Conservation (phyloP, 2,113 vertebrate species). For the Actinemys pallida region DNA sequence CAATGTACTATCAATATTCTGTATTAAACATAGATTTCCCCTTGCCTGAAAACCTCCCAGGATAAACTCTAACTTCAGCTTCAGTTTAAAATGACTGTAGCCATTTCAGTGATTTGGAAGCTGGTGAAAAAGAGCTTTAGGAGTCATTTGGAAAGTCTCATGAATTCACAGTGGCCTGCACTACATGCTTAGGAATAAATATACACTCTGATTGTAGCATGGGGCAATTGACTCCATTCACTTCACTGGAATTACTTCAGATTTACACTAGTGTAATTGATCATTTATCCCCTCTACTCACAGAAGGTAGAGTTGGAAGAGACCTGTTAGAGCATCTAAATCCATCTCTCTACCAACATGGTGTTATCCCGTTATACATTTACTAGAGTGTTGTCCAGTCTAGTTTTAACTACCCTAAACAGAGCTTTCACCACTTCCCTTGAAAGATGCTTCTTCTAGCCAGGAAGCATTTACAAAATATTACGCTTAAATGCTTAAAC, state of each 20-base stretch:
- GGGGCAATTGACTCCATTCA: background rate
- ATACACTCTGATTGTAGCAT: background rate
- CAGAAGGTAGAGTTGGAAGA: background rate
- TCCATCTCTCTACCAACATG: background rate
- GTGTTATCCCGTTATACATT: background rate
- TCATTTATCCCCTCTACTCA: background rate
- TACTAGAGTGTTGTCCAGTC: background rate
- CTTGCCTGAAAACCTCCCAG: background rate
- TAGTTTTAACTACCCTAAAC: too few relatives aligned
- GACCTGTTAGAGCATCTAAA: background rate
- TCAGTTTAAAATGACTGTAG: background rate
- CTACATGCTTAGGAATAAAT: background rate
- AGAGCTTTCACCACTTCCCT: background rate
- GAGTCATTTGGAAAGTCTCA: background rate
- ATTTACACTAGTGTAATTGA: background rate
- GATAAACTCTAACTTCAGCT: background rate
- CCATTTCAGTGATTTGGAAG: background rate
- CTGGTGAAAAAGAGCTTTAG: background rate
- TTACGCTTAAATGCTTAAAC: background rate
- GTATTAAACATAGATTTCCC: conserved; percentile 24
- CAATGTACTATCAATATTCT: background rate
- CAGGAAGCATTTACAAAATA: background rate
- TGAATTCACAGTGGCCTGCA: background rate
- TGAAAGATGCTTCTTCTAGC: background rate
- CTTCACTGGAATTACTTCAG: background rate